phyloP scores from a whole-genome alignment of 2,888 invertebrate genomes.

The Hypomecis punctinalis region DNA sequence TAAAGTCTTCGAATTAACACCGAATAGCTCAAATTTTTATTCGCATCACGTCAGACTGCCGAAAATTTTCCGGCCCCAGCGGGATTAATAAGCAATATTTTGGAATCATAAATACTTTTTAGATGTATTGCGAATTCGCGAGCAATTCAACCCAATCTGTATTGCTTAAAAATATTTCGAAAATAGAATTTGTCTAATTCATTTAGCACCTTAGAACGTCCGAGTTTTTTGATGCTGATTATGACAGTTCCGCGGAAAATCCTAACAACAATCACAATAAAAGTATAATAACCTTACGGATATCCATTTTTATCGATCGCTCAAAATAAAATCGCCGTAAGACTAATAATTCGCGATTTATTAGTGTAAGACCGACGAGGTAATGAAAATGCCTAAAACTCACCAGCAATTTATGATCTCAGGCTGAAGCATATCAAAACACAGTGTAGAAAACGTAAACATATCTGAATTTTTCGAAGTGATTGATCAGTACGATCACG shows the following conservation, averaged over 20 bases:
- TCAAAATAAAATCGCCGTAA: constrained; percentile 42
- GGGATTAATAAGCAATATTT: constrained; percentile 21
- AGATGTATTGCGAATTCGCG: constrained; percentile 7
- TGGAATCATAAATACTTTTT: constrained; percentile 12
- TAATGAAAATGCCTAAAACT: constrained; percentile 62
- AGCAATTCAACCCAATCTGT: constrained; percentile 5
- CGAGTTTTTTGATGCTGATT: not conserved
- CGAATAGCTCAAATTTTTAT: constrained; percentile 10
- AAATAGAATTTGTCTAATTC: no score
- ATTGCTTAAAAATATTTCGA: not conserved
- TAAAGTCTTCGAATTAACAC: constrained; percentile 1
- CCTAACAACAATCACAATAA: constrained; percentile 1
- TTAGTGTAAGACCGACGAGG: constrained; percentile 55
- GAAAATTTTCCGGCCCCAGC: constrained; percentile 14
- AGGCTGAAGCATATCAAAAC: constrained; percentile 64
- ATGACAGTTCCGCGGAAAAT: constrained; percentile 8
- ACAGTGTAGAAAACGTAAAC: constrained; percentile 57
- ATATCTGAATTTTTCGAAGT: constrained; percentile 53
- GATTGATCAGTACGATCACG: constrained; percentile 40
- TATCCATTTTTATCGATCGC: constrained; percentile 31
- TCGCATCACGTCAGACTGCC: constrained; percentile 9
- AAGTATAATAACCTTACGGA: constrained; percentile 8
- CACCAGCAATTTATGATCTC: constrained; percentile 53
- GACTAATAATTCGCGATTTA: constrained; percentile 56
- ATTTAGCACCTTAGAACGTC: no score